Evolutionary conservation across 2,888 invertebrate species (phyloP), one percentile per base, ranked within the genome.

Genomic region (Oegoconia quadripuncta): DNA sequence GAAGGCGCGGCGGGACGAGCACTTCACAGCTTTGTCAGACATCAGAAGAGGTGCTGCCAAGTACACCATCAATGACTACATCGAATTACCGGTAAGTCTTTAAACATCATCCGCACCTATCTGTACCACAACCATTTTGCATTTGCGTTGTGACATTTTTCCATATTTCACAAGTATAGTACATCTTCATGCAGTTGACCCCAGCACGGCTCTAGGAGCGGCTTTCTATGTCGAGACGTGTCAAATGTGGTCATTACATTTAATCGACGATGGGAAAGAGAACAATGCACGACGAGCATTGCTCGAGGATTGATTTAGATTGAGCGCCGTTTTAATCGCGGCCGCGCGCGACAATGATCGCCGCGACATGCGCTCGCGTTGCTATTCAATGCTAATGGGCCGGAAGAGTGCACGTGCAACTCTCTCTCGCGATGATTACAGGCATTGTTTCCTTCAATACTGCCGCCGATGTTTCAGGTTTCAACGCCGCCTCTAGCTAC

Each of bases 21-120:
- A 92, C 62, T 91, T 93, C 64, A 84, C 89, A 52, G 91, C 91
- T 47, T 88, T 92, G 46, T 90, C 92, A 48, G 90, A 90, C 64
- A 88, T 92, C 55, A 84, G 91, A 42, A 88, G 90, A 56, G 92
- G 91, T 33, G 91, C 91, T 34, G 92, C 92, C 41, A 90, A 89
- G 62, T 86, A 91, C 69, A 89, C 90, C 40, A 89, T 92, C 36
- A 87, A 89, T 32, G 89, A 90, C 47, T 89, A 92, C 52, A 88
- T 92, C 48, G 90, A 91, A 68, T 73, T 92, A 72, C 92, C 92
- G 90, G 92, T 92, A 70, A 91, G 92, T 91, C n/a, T n/a, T n/a
- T n/a, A n/a, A n/a, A n/a, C n/a, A 31, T 4, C 11, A 43, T 46
- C 48, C 52, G 44, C 34, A 37, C 52, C 49, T 22, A 6, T 6